Evolutionary conservation across 2,113 vertebrate species (phyloP).

Genomic region (Phyllostomus hastatus): DNA sequence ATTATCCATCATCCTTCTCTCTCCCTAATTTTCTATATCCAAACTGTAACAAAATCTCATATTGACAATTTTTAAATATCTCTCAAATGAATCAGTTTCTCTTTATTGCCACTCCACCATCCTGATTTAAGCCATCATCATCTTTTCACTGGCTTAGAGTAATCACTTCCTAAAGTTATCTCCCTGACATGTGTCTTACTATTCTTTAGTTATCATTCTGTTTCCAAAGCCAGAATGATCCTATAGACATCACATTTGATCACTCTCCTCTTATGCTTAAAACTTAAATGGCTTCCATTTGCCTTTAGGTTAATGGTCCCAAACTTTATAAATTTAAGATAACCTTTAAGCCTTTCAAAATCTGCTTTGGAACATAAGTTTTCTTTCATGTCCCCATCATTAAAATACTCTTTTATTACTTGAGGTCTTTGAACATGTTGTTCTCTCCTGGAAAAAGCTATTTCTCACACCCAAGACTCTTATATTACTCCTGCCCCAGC

Average conservation of each 20-base stretch:
- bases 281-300: neutral
- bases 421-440: neutral
- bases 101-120: neutral
- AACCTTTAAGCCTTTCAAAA: neutral
- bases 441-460: neutral
- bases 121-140: slow-evolving; percentile 8
- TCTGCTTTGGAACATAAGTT: neutral
- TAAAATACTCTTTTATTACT: neutral
- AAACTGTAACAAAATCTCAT: slow-evolving; percentile 20
- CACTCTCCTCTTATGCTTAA: neutral
- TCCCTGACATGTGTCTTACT: neutral
- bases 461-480: neutral
- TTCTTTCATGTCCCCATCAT: neutral
- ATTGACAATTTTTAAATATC: slow-evolving; percentile 3
- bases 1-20: neutral
- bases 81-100: neutral
- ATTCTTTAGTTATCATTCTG: neutral
- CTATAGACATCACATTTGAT: neutral
- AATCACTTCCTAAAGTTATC: neutral
- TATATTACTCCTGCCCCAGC: neutral
- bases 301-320: neutral
- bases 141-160: neutral
- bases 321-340: neutral
- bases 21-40: neutral
- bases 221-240: neutral